Evolutionary conservation across 2,113 vertebrate species (phyloP).

Genomic region (Artemisiospiza belli): DNA sequence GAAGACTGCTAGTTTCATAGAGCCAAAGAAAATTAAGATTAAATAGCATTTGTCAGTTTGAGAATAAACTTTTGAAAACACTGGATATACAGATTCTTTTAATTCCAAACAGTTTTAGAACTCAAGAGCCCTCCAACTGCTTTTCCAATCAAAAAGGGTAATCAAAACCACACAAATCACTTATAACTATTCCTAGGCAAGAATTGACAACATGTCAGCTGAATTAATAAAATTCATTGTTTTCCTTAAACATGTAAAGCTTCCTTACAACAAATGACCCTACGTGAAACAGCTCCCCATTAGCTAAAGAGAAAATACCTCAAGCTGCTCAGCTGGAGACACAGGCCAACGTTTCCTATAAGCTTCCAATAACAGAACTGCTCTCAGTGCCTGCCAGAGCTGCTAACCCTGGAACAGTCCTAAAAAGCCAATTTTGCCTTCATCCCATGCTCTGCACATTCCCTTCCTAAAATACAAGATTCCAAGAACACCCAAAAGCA

Average conservation of each 20-base stretch:
- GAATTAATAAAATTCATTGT: constrained; percentile 7
- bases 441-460: not conserved
- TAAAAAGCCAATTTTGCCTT: not conserved
- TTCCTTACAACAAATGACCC: constrained; percentile 30
- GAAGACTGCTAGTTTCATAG: constrained; percentile 48
- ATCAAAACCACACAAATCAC: constrained; percentile 44
- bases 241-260: constrained; percentile 21
- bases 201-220: constrained; percentile 37
- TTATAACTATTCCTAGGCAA: constrained; percentile 56
- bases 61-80: constrained; percentile 47
- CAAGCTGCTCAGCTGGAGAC: not conserved
- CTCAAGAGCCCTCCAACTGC: constrained; percentile 52
- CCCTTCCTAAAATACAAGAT: not conserved
- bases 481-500: not conserved
- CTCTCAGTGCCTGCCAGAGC: not conserved
- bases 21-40: constrained; percentile 60
- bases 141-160: constrained; percentile 67
- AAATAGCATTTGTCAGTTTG: constrained; percentile 52
- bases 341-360: not conserved
- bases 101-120: constrained; percentile 65
- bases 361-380: not conserved
- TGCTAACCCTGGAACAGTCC: not conserved
- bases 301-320: not conserved
- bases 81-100: constrained; percentile 55
- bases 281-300: not conserved